These are phyloP conservation scores for Parasteatoda lunata DNA, from an alignment of 2,888 invertebrate species.

Conservation along the genomic window DNA sequence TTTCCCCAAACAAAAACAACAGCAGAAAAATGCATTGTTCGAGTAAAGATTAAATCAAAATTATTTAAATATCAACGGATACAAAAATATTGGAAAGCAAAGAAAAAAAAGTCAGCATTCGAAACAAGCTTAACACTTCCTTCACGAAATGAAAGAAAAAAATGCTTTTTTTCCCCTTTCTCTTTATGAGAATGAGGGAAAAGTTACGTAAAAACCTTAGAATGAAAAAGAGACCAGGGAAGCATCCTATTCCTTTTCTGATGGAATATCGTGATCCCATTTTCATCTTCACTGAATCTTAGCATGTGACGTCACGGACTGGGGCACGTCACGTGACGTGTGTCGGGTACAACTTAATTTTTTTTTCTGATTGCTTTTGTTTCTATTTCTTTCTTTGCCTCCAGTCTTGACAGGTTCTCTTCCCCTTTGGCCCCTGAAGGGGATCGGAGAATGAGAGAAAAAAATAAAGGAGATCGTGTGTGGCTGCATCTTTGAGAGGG, in stretches of 20 bases:
- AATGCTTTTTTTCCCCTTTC: background rate
- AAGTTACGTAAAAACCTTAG: background rate
- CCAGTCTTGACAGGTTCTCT: slow-evolving; percentile 16
- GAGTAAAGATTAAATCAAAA: background rate
- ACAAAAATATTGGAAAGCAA: background rate
- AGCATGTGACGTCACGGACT: slow-evolving; percentile 38
- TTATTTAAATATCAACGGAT: background rate
- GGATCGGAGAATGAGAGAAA: background rate
- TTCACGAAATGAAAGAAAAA: background rate
- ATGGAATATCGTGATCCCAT: slow-evolving; percentile 36
- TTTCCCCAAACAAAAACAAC: background rate
- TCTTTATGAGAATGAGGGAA: background rate
- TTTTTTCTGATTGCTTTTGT: slow-evolving; percentile 45
- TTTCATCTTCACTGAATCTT: slow-evolving; percentile 35
- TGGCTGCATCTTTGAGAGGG: background rate
- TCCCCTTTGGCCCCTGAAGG: slow-evolving; percentile 5
- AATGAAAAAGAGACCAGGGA: slow-evolving; percentile 6
- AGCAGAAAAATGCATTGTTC: background rate
- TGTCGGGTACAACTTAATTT: slow-evolving; percentile 4
- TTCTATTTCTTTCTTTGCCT: slow-evolving; percentile 14
- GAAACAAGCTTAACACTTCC: background rate
- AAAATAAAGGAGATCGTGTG: background rate
- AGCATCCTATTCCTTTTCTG: slow-evolving; percentile 10
- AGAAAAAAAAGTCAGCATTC: background rate
- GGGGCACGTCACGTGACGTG: background rate